These are phyloP conservation scores for Grammomys dolichurus DNA, from an alignment of 2,113 vertebrate genomes.

Conservation along the genomic window DNA sequence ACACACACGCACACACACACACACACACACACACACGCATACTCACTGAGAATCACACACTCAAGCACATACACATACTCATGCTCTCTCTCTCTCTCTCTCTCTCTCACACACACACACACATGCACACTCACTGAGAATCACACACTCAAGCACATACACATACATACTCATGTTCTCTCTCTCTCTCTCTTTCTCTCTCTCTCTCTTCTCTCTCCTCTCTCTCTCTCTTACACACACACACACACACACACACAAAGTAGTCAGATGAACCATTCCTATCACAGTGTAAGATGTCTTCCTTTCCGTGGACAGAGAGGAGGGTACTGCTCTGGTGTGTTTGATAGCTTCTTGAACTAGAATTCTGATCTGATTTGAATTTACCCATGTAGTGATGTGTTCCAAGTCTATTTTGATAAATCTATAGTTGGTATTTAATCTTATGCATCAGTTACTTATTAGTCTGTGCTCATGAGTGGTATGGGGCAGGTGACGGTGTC, in stretches of 20 bases:
- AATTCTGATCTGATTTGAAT: neutral
- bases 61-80: neutral
- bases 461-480: neutral
- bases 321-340: neutral
- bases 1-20: neutral
- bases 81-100: too few species aligned
- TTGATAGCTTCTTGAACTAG: neutral
- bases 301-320: neutral
- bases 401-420: too few species aligned
- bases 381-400: neutral
- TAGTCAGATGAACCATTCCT: neutral
- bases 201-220: too few species aligned
- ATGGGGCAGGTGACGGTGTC: neutral
- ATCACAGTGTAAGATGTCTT: neutral
- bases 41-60: neutral
- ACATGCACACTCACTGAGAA: neutral
- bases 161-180: neutral
- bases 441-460: neutral
- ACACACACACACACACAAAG: neutral
- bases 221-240: neutral
- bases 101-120: too few species aligned
- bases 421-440: neutral
- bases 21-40: neutral
- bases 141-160: neutral
- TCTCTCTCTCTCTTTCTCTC: too few species aligned